Percentiles rank a stretch among this genome's conserved stretches.
Evolutionary conservation across 2,797 vertebrate genomes (phyloP).

Genomic region (Monodelphis domestica): DNA sequence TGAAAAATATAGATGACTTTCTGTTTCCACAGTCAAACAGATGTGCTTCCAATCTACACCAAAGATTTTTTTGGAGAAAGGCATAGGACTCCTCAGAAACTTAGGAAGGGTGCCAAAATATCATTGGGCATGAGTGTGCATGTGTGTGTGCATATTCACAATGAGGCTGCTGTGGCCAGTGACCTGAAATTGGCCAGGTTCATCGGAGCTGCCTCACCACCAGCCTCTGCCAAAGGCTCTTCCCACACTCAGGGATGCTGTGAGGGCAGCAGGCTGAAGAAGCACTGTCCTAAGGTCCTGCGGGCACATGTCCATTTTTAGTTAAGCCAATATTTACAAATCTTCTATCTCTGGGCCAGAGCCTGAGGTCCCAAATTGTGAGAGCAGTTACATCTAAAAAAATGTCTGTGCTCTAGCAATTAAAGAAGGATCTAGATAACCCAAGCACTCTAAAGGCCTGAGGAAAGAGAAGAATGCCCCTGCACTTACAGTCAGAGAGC

Average conservation of each 20-base stretch:
- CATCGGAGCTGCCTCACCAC: background rate
- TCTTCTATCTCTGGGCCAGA: background rate
- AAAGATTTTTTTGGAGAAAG: background rate
- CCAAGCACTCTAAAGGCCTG: background rate
- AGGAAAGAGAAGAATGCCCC: background rate
- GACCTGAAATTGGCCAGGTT: background rate
- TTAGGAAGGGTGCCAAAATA: background rate
- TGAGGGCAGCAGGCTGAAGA: background rate
- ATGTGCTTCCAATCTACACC: background rate
- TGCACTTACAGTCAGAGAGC: background rate
- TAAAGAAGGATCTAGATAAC: background rate
- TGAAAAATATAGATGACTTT: background rate
- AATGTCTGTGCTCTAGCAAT: background rate
- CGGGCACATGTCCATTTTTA: background rate
- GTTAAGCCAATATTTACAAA: background rate
- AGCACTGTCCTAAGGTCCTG: background rate
- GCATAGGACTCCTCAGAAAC: too few relatives aligned
- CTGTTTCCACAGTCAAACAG: background rate
- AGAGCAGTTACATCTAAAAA: background rate
- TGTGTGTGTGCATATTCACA: background rate
- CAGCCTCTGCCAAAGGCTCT: too few relatives aligned
- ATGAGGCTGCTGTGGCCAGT: fast-evolving
- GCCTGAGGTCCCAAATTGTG: background rate
- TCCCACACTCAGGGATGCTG: background rate
- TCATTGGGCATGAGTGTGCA: background rate